Conservation (phyloP, 2,797 vertebrate species). For the Bradypodion pumilum region DNA sequence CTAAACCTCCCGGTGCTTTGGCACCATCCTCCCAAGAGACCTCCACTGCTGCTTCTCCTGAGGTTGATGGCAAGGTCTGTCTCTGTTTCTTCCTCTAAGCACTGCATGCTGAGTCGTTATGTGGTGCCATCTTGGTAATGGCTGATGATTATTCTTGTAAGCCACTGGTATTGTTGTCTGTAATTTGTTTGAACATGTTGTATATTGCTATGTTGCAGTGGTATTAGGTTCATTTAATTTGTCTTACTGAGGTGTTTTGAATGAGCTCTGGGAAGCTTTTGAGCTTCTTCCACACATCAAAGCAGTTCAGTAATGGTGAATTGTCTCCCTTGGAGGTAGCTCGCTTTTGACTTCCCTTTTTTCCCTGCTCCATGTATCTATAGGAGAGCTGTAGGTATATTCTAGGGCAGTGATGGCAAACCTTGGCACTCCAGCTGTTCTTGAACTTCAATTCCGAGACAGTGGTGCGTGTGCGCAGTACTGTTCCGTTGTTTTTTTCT, state of each 20-base stretch:
- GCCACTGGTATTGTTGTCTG: not conserved
- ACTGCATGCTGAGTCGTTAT: constrained; percentile 72
- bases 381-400: not conserved
- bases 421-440: too few relatives aligned
- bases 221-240: not conserved
- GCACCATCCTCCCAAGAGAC: constrained; percentile 85
- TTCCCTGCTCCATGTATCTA: not conserved
- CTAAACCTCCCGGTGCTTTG: constrained; percentile 90
- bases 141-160: constrained; percentile 21
- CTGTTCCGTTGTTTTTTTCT: too few relatives aligned
- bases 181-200: not conserved
- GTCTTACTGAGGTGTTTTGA: not conserved
- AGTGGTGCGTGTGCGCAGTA: too few relatives aligned
- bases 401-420: too few relatives aligned
- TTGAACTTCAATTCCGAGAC: too few relatives aligned
- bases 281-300: not conserved
- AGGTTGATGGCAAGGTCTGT: constrained; percentile 95
- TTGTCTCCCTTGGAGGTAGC: not conserved
- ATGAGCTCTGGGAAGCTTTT: not conserved
- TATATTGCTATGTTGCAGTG: not conserved
- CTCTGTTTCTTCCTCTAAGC: constrained; percentile 70
- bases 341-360: not conserved
- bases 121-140: constrained; percentile 52
- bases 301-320: not conserved
- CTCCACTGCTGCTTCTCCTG: constrained; percentile 80